Evolutionary conservation across 53 echinoderm and acorn worm species (phyloP), one percentile per base, ranked within the genome.

Genomic region (Holothuria scabra): DNA sequence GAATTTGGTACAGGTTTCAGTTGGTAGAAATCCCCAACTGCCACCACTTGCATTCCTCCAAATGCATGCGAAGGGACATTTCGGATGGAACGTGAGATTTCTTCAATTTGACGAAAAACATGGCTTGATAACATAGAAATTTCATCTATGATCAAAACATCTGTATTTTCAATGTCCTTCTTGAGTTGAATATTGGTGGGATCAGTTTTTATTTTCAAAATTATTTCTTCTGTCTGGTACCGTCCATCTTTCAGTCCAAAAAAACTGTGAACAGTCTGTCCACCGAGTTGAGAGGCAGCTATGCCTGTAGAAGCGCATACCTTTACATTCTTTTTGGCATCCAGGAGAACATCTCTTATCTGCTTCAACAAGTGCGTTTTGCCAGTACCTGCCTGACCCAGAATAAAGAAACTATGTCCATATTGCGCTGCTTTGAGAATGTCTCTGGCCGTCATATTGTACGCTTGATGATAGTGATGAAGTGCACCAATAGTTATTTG

Each of bases 341-440:
- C 22, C 4, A 8, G 22, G 14, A 75, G 76, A 1, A 16, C 18
- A 8, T n/a, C n/a, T 8, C n/a, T 49, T 46, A 75, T 75, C 10
- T n/a, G 24, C 52, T 49, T 75, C 55, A 75, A 52, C 52, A 49
- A 24, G n/a, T 75, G 44, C 0, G 48, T 75, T 28, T 75, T 75
- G 2, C 76, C 76, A 8, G 76, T 75, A 8, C 76, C 76, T 8
- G 76, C 76, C n/a, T 75, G 76, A 20, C 76, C 76, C n/a, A 75
- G 21, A 8, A 75, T 12, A 21, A 75, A 67, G 30, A 28, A 67
- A 19, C 19, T 67, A 19, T 67, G 68, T 12, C 68, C 68, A 67
- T 25, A 12, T 10, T 67, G 29, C 10, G 33, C 68, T 12, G 68
- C 68, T 67, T 67, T 33, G 9, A 67, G 34, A 0, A 67, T 67